Percentiles rank a stretch among this genome's conserved stretches.
Evolutionary conservation across 1,140 invertebrate genomes (phyloP).

Genomic region (Hyles vespertilio): DNA sequence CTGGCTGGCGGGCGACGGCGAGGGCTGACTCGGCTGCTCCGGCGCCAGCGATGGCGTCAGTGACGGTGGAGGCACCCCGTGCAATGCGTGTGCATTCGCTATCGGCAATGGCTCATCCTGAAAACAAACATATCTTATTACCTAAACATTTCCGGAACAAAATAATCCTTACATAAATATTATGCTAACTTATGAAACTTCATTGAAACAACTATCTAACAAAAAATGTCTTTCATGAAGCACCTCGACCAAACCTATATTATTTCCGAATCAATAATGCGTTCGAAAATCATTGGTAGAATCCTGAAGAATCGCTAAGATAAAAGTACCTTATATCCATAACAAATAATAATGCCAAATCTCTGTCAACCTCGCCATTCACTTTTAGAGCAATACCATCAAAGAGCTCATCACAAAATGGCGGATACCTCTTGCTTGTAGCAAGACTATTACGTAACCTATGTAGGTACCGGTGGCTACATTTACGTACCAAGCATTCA

Average conservation of each 20-base stretch:
- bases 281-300: no score
- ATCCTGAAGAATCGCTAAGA: no score
- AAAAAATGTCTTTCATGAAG: no score
- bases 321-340: not conserved
- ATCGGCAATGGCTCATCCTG: conserved; percentile 63
- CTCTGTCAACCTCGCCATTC: conserved; percentile 34
- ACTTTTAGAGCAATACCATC: conserved; percentile 45
- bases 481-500: conserved; percentile 21
- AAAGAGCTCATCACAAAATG: conserved; percentile 54
- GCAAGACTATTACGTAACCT: conserved; percentile 40
- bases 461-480: conserved; percentile 17
- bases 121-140: conserved; percentile 11
- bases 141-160: not conserved
- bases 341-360: conserved; percentile 30
- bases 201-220: no score
- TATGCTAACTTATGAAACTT: not conserved
- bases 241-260: no score
- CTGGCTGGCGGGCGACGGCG: conserved; percentile 50
- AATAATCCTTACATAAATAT: not conserved
- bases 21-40: conserved; percentile 35
- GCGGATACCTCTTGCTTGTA: conserved; percentile 39
- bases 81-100: conserved; percentile 57
- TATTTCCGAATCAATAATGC: no score
- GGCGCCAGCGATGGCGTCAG: conserved; percentile 60
- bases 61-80: conserved; percentile 37